These are phyloP conservation scores for Hylia prasina DNA, from an alignment of 2,113 vertebrate genomes.

Conservation along the genomic window DNA sequence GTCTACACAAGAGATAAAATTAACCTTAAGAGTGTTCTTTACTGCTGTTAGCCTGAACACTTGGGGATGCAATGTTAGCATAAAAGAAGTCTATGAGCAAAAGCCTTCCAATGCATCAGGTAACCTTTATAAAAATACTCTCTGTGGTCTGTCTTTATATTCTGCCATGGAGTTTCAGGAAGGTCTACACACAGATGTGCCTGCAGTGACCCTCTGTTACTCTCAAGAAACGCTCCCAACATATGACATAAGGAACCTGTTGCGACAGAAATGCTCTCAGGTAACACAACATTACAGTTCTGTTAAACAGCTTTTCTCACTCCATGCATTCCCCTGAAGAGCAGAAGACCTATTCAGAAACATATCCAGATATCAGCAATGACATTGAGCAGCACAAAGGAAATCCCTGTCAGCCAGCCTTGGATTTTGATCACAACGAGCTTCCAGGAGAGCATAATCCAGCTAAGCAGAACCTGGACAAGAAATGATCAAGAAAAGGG, in stretches of 20 bases:
- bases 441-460: neutral
- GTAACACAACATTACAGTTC: neutral
- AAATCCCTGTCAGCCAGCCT: conserved; percentile 1
- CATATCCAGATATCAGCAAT: neutral
- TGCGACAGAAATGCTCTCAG: neutral
- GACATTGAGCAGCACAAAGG: neutral
- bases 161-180: neutral
- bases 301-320: neutral
- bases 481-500: conserved; percentile 3
- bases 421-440: neutral
- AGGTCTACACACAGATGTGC: neutral
- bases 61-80: neutral
- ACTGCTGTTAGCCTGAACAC: neutral
- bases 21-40: neutral
- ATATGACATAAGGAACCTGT: neutral
- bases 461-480: conserved; percentile 9
- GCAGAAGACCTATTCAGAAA: conserved; percentile 1
- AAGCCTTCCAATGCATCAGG: neutral
- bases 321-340: neutral
- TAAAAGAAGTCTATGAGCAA: neutral
- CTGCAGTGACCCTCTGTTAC: neutral
- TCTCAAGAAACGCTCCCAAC: neutral
- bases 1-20: neutral
- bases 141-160: neutral
- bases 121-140: neutral